Base-by-base conservation (phyloP, 1,140 invertebrate species). In the Samia ricini region DNA sequence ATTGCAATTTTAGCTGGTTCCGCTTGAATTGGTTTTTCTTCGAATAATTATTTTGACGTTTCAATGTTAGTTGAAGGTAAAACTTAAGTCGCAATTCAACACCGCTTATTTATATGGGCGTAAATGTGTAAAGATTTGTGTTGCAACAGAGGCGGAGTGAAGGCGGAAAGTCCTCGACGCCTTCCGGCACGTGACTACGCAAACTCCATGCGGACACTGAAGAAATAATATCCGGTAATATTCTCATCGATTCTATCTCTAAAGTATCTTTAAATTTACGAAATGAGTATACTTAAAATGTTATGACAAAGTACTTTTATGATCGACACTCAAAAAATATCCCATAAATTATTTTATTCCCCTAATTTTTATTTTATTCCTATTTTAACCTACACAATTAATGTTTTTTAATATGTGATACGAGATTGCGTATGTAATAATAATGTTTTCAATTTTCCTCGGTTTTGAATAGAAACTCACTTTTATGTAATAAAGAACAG, bases 121-220 rank as follows among this genome's bases (percentile, higher is more conserved):
- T 42, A 10, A 42, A 42, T 42, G 33, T 42, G 33, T 42, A 15
- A 5, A 1, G 10, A 29, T 10, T 42, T 12, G 33, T 5, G 33
- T 5, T 42, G 8, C 15, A 42, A 15, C n/a, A 42, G 4, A 42
- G 50, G 51, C 50, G 52, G 8, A 29, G 49, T 19, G 42, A 60
- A 29, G 61, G 48, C 57, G 57, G 61, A 54, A 64, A 68, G 48
- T 68, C 20, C 48, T 52, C 52, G 66, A 20, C 66, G 66, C 58
- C 58, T 68, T 68, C 66, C 61, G 48, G 61, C 61, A 57, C 55
- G 54, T 49, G 54, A 42, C 33, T 15, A 12, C n/a, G 33, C 33
- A 42, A 10, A 26, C 3, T 10, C 33, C 12, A 12, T 15, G 15
- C 33, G n/a, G 33, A 36, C 2, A n/a, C n/a, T n/a, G n/a, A n/a